Evolutionary conservation across 2,113 vertebrate genomes (phyloP).

Genomic region (Fulica atra): DNA sequence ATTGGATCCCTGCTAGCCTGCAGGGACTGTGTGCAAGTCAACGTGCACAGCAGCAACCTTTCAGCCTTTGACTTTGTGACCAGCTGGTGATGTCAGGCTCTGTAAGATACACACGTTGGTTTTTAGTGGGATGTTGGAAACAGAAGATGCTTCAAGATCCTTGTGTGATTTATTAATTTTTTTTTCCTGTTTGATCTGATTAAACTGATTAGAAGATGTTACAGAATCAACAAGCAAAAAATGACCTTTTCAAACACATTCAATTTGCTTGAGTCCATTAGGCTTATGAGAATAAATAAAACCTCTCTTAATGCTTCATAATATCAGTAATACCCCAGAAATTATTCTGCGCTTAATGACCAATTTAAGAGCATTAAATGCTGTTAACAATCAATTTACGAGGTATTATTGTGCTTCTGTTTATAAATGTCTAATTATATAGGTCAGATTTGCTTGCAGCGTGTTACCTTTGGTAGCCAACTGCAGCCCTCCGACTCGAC

Average conservation of each 20-base stretch:
- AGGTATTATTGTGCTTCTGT: slow-evolving; percentile 55
- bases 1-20: not conserved
- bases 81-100: not conserved
- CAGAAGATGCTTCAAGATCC: not conserved
- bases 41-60: not conserved
- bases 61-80: not conserved
- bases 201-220: slow-evolving; percentile 31
- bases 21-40: not conserved
- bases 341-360: slow-evolving; percentile 63
- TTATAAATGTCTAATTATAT: slow-evolving; percentile 71
- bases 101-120: not conserved
- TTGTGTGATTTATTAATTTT: not conserved
- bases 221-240: slow-evolving; percentile 37
- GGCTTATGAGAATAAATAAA: slow-evolving; percentile 72
- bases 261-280: slow-evolving; percentile 61
- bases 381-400: slow-evolving; percentile 74
- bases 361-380: slow-evolving; percentile 71
- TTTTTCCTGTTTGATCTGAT: slow-evolving; percentile 27
- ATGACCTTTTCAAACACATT: slow-evolving; percentile 60
- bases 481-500: slow-evolving; percentile 11
- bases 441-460: slow-evolving; percentile 46
- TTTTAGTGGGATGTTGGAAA: not conserved
- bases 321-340: slow-evolving; percentile 65
- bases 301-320: slow-evolving; percentile 64
- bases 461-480: slow-evolving; percentile 41